Base-by-base conservation (phyloP, 2,797 vertebrate genomes). In the Coendou prehensilis region DNA sequence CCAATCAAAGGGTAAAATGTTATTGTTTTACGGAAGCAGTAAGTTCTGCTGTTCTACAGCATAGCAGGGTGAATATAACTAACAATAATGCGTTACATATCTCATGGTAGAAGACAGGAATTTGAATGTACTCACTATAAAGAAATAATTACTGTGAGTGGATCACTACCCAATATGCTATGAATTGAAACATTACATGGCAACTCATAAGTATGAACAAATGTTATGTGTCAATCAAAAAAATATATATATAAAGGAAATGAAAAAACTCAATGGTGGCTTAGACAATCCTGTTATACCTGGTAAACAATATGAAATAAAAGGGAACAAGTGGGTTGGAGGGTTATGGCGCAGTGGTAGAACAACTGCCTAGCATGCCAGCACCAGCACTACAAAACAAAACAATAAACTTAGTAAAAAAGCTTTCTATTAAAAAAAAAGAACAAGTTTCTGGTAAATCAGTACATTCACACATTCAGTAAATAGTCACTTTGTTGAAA, bases 241-340 rank as follows among this genome's bases (percentile, higher is more conserved):
- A 92, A 8, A 82, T 17, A 73, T 28, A 33, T 57, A 93, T 30
- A 76, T 50, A 56, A 82, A 86, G 33, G 15, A 52, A 59, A 87
- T 41, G 5, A 28, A 73, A 95, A 95, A 75, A 82, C 18, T 78
- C 45, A 84, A 81, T 94, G 87, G 18, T 92, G 18, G 33, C 30
- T 92, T 89, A 95, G 57, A 85, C 54, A 96, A 96, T 95, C 63
- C 91, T 94, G 30, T 92, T 89, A 87, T 11, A 94, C 10, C 81
- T 81, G n/a, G 52, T 63, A 89, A 94, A 93, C 20, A 87, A 94
- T 76, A 95, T 82, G 71, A 47, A 69, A 28, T 47, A 75, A 26
- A 75, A 75, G 47, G 9, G 23, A 75, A 47, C 23, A 28, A 47
- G 23, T 75, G 41, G 41, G 23, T 26, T 75, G 71, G 71, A n/a